These are phyloP conservation scores for Brachynemurus nebulosus DNA, from an alignment of 2,888 invertebrate species.

Conservation along the genomic window DNA sequence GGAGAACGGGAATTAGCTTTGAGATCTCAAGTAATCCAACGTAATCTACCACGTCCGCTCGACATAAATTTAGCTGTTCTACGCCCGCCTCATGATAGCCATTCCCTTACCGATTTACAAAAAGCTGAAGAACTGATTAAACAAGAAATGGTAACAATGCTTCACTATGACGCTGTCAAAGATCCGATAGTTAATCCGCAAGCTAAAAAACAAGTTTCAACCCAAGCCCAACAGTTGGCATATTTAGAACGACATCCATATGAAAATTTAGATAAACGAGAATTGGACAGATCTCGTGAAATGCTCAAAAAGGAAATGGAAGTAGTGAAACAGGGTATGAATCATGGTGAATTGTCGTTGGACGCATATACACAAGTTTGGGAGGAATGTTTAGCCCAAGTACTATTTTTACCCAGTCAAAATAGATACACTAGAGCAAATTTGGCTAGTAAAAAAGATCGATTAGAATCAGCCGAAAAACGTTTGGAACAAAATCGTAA, in stretches of 20 bases:
- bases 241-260: constrained; percentile 83
- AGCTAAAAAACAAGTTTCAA: constrained; percentile 40
- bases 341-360: constrained; percentile 81
- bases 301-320: constrained; percentile 74
- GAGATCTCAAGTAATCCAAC: constrained; percentile 76
- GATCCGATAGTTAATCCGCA: constrained; percentile 44
- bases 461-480: constrained; percentile 86
- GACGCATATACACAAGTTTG: constrained; percentile 92
- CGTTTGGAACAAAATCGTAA: constrained; percentile 81
- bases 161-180: constrained; percentile 76
- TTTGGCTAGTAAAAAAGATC: constrained; percentile 89
- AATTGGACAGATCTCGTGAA: constrained; percentile 48
- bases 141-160: constrained; percentile 91
- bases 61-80: constrained; percentile 77
- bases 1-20: constrained; percentile 53
- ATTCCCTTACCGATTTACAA: constrained; percentile 73
- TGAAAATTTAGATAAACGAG: constrained; percentile 51
- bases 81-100: constrained; percentile 59
- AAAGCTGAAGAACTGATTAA: constrained; percentile 94
- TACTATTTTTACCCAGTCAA: constrained; percentile 81
- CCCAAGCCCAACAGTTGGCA: constrained; percentile 56
- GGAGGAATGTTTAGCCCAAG: constrained; percentile 92
- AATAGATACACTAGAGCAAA: constrained; percentile 88
- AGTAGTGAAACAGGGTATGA: constrained; percentile 84
- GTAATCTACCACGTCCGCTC: constrained; percentile 66